Evolutionary conservation across 2,888 invertebrate species (phyloP), one percentile per base, ranked within the genome.

Genomic region (Eubasilissa splendida): DNA sequence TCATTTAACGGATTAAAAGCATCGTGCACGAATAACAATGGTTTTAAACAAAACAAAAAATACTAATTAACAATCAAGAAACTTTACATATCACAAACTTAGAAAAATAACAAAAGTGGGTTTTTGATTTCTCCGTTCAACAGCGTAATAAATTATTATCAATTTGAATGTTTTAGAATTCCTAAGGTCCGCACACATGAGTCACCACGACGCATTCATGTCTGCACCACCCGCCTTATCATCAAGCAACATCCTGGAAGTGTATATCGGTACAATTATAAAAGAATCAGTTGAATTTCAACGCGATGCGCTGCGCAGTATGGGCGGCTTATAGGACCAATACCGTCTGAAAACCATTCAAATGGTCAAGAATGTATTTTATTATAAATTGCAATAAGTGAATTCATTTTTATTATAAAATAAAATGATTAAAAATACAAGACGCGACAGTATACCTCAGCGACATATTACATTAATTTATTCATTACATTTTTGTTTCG

Each of bases 1-100:
- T 73, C 71, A 73, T 42, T 33, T 56, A 73, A 73, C 71, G 71
- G 71, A 58, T 54, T 70, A 70, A 66, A 22, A 70, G 14, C 54
- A 54, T 22, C 53, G 22, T 22, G 52, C 14, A 54, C 54, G 22
- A 52, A 52, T 22, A 22, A n/a, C 22, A 10, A 22, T 4, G 53
- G 70, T n/a, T 22, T 22, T 22, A 22, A 22, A 22, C 22, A 22
- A 22, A 22, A 22, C 22, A 22, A 22, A 22, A 42, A 42, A 42
- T 42, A 42, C 22, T 22, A 42, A 42, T 0, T 42, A 42, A 42
- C 7, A 7, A 5, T 42, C 42, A 42, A 42, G 42, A 42, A 42
- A 42, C 4, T 42, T 5, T 42, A 42, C 42, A 0, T 42, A 22
- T 22, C 22, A 22, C 22, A 22, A 59, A 59, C 59, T 12, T 11